phyloP scores from a whole-genome alignment of 1,140 invertebrate species.

The Notospermus geniculatus region DNA sequence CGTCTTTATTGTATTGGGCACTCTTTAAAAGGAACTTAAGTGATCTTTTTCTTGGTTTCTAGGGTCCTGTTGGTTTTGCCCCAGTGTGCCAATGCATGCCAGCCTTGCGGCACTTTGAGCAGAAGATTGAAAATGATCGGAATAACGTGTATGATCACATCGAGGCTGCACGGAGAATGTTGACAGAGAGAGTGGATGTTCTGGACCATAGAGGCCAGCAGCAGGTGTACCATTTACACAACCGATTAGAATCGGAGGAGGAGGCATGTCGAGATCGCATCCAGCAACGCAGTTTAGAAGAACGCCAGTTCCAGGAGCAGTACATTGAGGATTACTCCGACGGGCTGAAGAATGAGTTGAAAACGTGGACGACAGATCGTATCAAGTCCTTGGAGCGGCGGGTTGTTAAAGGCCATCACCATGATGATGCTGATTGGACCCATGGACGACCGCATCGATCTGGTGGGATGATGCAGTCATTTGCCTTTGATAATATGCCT shows the following conservation, averaged over 20 bases:
- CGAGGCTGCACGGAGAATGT: conserved; percentile 71
- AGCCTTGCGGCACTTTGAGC: conserved; percentile 83
- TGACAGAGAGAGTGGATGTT: conserved; percentile 75
- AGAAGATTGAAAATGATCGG: conserved; percentile 79
- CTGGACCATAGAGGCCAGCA: conserved; percentile 75
- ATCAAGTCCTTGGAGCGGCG: conserved; percentile 36
- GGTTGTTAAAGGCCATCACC: conserved; percentile 33
- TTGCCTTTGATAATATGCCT: background rate
- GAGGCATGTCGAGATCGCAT: conserved; percentile 33
- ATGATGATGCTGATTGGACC: conserved; percentile 43
- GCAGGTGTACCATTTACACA: conserved; percentile 62
- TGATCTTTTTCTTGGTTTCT: conserved; percentile 24
- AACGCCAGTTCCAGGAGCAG: conserved; percentile 27
- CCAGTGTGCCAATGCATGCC: conserved; percentile 80
- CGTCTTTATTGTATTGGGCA: no score
- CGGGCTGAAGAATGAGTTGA: conserved; percentile 32
- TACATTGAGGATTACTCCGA: conserved; percentile 25
- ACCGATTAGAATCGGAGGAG: conserved; percentile 33
- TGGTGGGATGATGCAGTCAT: background rate
- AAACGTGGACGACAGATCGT: conserved; percentile 40
- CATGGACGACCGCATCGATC: background rate
- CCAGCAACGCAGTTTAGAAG: conserved; percentile 23
- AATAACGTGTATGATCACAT: conserved; percentile 82
- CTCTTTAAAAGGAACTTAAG: background rate
- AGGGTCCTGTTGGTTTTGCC: conserved; percentile 83